A percentile compares a stretch with the other conserved stretches of the same genome.
Evolutionary conservation across 2,888 invertebrate genomes (phyloP).

Genomic region (Andricus quercusramuli): DNA sequence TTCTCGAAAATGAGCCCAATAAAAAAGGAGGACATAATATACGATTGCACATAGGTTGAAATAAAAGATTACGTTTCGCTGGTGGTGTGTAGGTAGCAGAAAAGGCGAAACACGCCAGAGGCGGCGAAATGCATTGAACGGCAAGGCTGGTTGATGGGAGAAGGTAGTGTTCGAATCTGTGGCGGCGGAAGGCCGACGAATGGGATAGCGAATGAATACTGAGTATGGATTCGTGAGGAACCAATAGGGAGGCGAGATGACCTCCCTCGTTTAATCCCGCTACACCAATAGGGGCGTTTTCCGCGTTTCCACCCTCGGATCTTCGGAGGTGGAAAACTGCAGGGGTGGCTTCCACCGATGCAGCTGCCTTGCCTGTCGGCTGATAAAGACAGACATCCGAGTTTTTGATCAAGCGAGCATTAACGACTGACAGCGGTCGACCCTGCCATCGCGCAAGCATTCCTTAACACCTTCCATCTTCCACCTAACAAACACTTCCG

Average conservation of each 20-base stretch:
- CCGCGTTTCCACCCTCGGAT: slow-evolving; percentile 57
- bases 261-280: slow-evolving; percentile 61
- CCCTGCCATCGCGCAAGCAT: slow-evolving; percentile 46
- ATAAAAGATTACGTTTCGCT: slow-evolving; percentile 13
- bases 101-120: slow-evolving; percentile 51
- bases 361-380: slow-evolving; percentile 57
- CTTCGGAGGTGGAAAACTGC: slow-evolving; percentile 49
- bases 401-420: slow-evolving; percentile 66
- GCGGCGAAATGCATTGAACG: slow-evolving; percentile 59
- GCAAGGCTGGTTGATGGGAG: slow-evolving; percentile 24
- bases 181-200: slow-evolving; percentile 61
- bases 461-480: slow-evolving; percentile 54
- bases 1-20: neutral
- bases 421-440: slow-evolving; percentile 62
- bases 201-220: slow-evolving; percentile 68
- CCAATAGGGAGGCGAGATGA: slow-evolving; percentile 66
- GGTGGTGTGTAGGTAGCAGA: slow-evolving; percentile 41
- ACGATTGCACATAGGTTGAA: slow-evolving; percentile 3
- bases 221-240: slow-evolving; percentile 67
- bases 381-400: slow-evolving; percentile 67
- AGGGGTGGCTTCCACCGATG: slow-evolving; percentile 57
- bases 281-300: slow-evolving; percentile 66
- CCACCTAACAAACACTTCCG: slow-evolving; percentile 1
- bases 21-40: neutral
- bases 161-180: slow-evolving; percentile 42